These are phyloP conservation scores for Tridacna gigas DNA, from an alignment of 2,888 invertebrate species.

Conservation along the genomic window DNA sequence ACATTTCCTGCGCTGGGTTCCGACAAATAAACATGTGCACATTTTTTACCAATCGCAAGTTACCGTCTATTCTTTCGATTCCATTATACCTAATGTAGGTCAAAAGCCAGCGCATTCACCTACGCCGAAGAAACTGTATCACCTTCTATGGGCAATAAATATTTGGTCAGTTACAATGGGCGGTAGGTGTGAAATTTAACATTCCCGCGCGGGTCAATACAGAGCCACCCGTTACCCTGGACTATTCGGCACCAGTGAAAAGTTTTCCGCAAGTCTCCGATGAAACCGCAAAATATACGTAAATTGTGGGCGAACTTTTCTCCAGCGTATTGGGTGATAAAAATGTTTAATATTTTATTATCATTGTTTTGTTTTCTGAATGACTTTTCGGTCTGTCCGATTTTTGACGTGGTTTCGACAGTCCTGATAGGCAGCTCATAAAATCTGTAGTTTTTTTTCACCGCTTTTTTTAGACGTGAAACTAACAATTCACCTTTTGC, in stretches of 20 bases:
- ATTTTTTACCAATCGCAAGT: no score
- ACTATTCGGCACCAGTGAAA: constrained; percentile 15
- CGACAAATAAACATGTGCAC: no score
- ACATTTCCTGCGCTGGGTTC: no score
- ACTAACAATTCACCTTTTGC: no score
- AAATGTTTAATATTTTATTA: no score
- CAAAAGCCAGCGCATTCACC: neutral
- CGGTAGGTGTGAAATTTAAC: constrained; percentile 23
- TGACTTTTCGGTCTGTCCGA: no score
- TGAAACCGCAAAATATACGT: constrained; percentile 18
- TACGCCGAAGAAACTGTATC: neutral
- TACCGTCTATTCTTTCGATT: neutral
- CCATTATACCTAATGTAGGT: neutral
- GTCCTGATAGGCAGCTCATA: no score
- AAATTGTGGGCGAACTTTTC: neutral
- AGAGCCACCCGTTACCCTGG: neutral
- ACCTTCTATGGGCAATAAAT: neutral
- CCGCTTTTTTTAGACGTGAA: no score
- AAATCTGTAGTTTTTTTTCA: no score
- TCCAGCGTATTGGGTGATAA: no score
- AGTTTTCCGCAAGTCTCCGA: constrained; percentile 8
- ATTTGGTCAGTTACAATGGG: constrained; percentile 4
- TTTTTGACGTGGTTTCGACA: no score
- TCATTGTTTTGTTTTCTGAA: no score
- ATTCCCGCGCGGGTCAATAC: constrained; percentile 15